A percentile compares a stretch with the other conserved stretches of the same genome.
Conservation (phyloP, 2,113 vertebrate species). For the Microcebus tavaratra region DNA sequence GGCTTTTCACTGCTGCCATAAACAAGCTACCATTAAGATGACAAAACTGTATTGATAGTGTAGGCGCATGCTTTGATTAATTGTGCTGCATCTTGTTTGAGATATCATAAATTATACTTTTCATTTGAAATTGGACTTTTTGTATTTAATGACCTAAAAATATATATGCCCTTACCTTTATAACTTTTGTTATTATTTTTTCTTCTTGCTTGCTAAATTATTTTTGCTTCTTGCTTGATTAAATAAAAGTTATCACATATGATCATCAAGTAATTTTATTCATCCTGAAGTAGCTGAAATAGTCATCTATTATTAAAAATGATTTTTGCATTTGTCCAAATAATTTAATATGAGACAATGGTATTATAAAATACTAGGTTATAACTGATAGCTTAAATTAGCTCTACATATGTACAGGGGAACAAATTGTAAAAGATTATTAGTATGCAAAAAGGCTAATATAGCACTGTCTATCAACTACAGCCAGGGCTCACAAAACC, state of each 20-base stretch:
- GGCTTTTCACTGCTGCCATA: too few species aligned
- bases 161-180: neutral
- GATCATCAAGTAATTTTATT: neutral
- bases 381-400: neutral
- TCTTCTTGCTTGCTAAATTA: neutral
- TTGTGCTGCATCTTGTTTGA: too few species aligned
- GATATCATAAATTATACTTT: too few species aligned
- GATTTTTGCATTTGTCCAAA: slow-evolving; percentile 29
- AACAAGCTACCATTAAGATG: too few species aligned
- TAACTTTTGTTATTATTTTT: neutral
- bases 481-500: neutral
- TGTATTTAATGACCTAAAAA: neutral
- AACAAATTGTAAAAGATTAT: neutral
- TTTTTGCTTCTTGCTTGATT: neutral
- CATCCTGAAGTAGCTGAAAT: neutral
- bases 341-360: neutral
- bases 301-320: neutral
- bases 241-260: neutral
- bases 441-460: neutral
- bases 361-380: neutral
- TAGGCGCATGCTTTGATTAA: too few species aligned
- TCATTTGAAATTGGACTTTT: too few species aligned
- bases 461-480: neutral
- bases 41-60: too few species aligned
- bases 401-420: neutral